A percentile compares a stretch with the other conserved stretches of the same genome.
These are phyloP conservation scores for Emmelina monodactyla DNA, from an alignment of 2,888 invertebrate species.

Conservation along the genomic window DNA sequence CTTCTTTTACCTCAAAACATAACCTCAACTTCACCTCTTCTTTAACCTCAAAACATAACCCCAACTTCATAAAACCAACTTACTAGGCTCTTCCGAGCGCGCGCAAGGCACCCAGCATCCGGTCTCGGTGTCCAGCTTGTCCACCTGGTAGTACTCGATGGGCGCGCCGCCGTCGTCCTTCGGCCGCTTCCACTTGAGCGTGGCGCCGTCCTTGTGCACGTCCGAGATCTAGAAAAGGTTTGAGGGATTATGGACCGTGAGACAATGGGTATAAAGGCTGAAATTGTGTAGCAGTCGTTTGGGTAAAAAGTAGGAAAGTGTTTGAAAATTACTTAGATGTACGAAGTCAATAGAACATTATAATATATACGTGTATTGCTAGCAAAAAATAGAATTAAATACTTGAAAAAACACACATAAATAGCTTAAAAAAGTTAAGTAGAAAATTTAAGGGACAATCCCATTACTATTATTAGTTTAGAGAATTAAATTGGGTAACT, in stretches of 20 bases:
- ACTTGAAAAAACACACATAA: no score
- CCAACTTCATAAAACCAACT: constrained; percentile 22
- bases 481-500: no score
- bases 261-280: no score
- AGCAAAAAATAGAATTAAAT: no score
- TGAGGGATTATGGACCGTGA: neutral
- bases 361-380: no score
- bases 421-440: no score
- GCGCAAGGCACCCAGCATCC: constrained; percentile 91
- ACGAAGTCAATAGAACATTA: no score
- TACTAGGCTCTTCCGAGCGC: constrained; percentile 80
- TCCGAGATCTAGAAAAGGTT: constrained; percentile 71
- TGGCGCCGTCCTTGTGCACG: constrained; percentile 92
- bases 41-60: constrained; percentile 1
- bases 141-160: constrained; percentile 95
- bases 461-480: no score
- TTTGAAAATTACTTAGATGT: no score
- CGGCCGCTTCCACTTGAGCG: constrained; percentile 95
- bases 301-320: no score
- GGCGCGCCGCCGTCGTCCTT: constrained; percentile 94
- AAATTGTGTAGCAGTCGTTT: no score
- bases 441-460: no score
- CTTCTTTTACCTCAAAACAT: neutral
- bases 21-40: neutral
- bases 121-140: constrained; percentile 91